Percentiles rank a stretch among this genome's conserved stretches.
Conservation (phyloP, 1,140 invertebrate species). For the Zaprionus capensis region DNA sequence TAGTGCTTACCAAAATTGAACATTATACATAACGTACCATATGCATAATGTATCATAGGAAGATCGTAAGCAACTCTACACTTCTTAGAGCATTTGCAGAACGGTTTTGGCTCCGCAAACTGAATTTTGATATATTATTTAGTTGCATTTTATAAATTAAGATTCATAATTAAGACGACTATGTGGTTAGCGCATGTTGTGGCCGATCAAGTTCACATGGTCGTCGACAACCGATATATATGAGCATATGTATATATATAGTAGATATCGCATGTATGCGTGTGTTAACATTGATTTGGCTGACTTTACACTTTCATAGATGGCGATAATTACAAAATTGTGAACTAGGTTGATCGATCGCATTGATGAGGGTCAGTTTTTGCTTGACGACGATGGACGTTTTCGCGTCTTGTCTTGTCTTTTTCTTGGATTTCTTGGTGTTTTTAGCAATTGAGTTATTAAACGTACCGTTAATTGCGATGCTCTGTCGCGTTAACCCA, state of each 20-base stretch:
- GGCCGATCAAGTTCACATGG: slow-evolving; percentile 71
- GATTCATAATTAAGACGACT: slow-evolving; percentile 59
- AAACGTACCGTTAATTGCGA: slow-evolving; percentile 69
- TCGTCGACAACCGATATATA: slow-evolving; percentile 34
- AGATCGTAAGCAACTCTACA: background rate
- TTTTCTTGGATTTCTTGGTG: background rate
- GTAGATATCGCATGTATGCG: background rate
- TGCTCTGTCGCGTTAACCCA: slow-evolving; percentile 73
- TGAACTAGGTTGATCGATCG: slow-evolving; percentile 28
- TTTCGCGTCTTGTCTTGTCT: background rate
- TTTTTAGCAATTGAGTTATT: slow-evolving; percentile 72
- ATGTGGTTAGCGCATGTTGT: slow-evolving; percentile 57
- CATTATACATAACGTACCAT: too few relatives aligned
- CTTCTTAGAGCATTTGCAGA: background rate
- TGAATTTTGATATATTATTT: slow-evolving; percentile 2
- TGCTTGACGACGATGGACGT: background rate
- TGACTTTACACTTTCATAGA: slow-evolving; percentile 61
- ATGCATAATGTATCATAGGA: background rate
- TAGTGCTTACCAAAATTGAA: too few relatives aligned
- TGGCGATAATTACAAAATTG: slow-evolving; percentile 66
- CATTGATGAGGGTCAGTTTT: slow-evolving; percentile 61
- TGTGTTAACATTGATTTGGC: slow-evolving; percentile 30
- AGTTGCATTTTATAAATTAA: slow-evolving; percentile 53
- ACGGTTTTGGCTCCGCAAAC: background rate
- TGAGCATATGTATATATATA: slow-evolving; percentile 7